Evolutionary conservation across 2,797 vertebrate genomes (phyloP), one percentile per base, ranked within the genome.

Genomic region (Nyctibius grandis): DNA sequence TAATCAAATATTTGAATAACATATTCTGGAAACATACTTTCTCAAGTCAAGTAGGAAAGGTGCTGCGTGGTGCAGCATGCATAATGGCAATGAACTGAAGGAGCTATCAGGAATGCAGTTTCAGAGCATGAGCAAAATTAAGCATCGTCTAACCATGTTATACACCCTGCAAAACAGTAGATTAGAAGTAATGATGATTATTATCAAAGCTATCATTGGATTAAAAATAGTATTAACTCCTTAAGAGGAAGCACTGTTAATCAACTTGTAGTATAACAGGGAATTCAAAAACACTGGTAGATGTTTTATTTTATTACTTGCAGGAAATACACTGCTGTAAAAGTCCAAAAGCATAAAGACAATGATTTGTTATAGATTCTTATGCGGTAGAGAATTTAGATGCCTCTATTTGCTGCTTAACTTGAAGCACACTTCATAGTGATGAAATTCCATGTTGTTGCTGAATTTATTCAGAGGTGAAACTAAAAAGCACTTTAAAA

Each of bases 201-300:
- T 87, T 95, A 79, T 67, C 63, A 59, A 56, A 95, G 28, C 63
- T 82, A 51, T 86, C 54, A 44, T 57, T 88, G 70, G 47, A 85
- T 94, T 92, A 85, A 95, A 96, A 91, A 69, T 70, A 79, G n/a
- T 91, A 60, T 81, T 93, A 85, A 85, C 59, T 93, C 50, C 63
- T 93, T 73, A 47, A 89, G 59, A 87, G 59, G 50, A 95, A 76
- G 42, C 13, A 16, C n/a, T 56, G n/a, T 72, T 89, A 64, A 95
- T 91, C 78, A 69, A 44, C 73, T 88, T 72, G 21, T 59, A 31
- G 61, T 75, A 54, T 45, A 93, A 68, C 3, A 44, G 53, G 44
- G 68, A 80, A 75, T 85, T 92, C 8, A 61, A 44, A 93, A 72
- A 3, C 23, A 31, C n/a, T 64, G 3, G 1, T 12, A 51, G 59